These are phyloP conservation scores for Trichonephila clavata DNA, from an alignment of 1,140 invertebrate species.

Conservation along the genomic window DNA sequence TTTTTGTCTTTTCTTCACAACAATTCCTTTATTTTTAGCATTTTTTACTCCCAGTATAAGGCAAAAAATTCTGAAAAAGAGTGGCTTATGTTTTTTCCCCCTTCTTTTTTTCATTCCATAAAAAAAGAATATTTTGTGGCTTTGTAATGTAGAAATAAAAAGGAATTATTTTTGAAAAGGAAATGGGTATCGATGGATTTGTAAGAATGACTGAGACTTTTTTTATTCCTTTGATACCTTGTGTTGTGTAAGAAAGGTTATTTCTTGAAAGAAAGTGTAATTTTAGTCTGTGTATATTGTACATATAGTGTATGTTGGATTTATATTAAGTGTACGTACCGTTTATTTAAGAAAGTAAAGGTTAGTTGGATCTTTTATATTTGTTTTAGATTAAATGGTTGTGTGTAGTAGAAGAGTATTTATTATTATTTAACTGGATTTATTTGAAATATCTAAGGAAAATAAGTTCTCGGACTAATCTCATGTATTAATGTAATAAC, in stretches of 20 bases:
- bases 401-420: too few species aligned
- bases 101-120: neutral
- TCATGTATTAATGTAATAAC: too few species aligned
- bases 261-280: neutral
- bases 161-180: neutral
- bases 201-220: neutral
- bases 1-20: neutral
- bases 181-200: conserved; percentile 24
- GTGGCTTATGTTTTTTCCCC: neutral
- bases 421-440: too few species aligned
- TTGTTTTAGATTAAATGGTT: too few species aligned
- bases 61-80: neutral
- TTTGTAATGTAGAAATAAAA: conserved; percentile 8
- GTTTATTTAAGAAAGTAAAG: too few species aligned
- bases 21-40: neutral
- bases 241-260: neutral
- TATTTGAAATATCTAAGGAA: too few species aligned
- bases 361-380: too few species aligned
- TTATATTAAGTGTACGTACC: too few species aligned
- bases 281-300: too few species aligned
- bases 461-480: too few species aligned
- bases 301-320: too few species aligned
- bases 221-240: neutral
- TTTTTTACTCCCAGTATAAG: neutral
- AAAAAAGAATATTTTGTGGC: conserved; percentile 9